Conservation (phyloP, 2,888 invertebrate genomes). For the Noctua comes region DNA sequence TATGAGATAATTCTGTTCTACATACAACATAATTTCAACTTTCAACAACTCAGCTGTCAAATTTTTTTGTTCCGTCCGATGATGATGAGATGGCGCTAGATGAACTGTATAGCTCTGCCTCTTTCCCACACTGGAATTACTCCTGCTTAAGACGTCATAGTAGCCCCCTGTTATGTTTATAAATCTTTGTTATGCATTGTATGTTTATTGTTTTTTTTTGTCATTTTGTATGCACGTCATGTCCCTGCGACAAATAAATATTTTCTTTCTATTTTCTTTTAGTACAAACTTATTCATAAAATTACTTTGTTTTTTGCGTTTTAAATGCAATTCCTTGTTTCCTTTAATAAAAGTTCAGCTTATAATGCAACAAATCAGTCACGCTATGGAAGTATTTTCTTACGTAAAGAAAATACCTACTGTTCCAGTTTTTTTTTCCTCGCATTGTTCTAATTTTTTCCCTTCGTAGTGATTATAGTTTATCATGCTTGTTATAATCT, state of each 20-base stretch:
- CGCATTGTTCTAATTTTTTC: slow-evolving; percentile 24
- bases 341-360: slow-evolving; percentile 8
- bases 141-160: no score
- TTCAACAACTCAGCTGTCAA: no score
- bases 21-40: neutral
- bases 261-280: neutral
- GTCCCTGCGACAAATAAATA: no score
- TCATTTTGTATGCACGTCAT: no score
- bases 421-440: slow-evolving; percentile 28
- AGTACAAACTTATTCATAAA: neutral
- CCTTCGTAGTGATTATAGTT: slow-evolving; percentile 17
- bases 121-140: no score
- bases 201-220: no score
- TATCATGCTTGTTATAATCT: slow-evolving; percentile 7
- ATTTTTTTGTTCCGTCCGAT: no score
- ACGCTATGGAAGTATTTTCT: slow-evolving; percentile 17
- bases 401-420: slow-evolving; percentile 22
- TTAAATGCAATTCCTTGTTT: slow-evolving; percentile 24
- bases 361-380: neutral
- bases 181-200: no score
- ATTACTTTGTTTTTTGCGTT: neutral
- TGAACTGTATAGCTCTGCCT: no score
- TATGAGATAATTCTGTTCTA: no score
- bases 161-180: no score
- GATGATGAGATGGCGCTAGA: no score